A percentile compares a stretch with the other conserved stretches of the same genome.
Evolutionary conservation across 1,140 invertebrate genomes (phyloP).

Genomic region (Nephila pilipes): DNA sequence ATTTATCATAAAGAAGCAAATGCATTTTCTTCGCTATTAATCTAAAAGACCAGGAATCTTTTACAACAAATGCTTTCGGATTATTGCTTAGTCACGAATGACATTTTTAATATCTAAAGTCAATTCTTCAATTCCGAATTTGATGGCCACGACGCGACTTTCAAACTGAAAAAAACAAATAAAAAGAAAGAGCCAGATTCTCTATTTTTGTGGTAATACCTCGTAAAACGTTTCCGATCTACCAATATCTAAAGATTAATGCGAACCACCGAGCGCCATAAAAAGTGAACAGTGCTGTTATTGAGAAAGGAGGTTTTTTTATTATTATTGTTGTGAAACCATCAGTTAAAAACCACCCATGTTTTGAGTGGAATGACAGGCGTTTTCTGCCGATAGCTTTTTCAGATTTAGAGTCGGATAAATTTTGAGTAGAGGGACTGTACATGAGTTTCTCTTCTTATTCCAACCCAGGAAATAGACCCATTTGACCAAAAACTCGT

Average conservation of each 20-base stretch:
- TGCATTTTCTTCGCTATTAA: not conserved
- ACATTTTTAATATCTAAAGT: constrained; percentile 70
- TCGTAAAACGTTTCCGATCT: constrained; percentile 75
- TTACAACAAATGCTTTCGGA: constrained; percentile 65
- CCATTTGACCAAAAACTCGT: no score
- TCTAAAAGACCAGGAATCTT: not conserved
- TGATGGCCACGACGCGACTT: constrained; percentile 57
- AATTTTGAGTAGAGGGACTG: not conserved
- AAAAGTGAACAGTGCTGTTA: constrained; percentile 33
- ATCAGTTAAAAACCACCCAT: constrained; percentile 58
- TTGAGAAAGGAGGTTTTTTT: constrained; percentile 59
- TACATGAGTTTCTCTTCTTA: not conserved
- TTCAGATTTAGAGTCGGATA: constrained; percentile 61
- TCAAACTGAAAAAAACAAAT: constrained; percentile 22
- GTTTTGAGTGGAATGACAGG: constrained; percentile 54
- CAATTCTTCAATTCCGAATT: constrained; percentile 75
- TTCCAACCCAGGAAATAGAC: not conserved
- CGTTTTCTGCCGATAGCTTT: constrained; percentile 52
- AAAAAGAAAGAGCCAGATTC: not conserved
- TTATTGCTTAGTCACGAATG: constrained; percentile 52
- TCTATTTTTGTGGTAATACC: constrained; percentile 74
- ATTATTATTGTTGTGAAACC: not conserved
- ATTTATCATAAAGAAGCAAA: not conserved
- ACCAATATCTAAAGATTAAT: constrained; percentile 76
- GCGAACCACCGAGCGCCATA: constrained; percentile 54